Evolutionary conservation across 1,140 invertebrate species (phyloP).

Genomic region (Drosophila tropicalis): DNA sequence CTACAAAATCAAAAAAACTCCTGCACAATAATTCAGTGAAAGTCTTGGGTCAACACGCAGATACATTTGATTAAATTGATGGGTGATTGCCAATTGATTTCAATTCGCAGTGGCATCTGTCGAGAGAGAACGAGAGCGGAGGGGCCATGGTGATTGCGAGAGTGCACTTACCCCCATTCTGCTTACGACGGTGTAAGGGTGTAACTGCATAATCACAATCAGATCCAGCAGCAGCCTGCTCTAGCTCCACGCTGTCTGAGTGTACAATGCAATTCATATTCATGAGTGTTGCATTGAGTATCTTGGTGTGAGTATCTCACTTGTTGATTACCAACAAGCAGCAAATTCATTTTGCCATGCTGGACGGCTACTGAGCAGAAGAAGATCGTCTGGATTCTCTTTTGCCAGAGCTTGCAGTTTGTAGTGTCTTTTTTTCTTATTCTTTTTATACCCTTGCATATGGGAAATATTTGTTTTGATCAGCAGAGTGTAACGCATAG

Average conservation of each 20-base stretch:
- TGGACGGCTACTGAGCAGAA: slow-evolving; percentile 7
- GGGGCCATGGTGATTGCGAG: neutral
- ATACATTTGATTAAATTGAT: neutral
- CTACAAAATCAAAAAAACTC: neutral
- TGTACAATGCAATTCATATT: slow-evolving; percentile 35
- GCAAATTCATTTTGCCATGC: slow-evolving; percentile 75
- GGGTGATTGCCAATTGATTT: neutral
- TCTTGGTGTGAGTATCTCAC: slow-evolving; percentile 51
- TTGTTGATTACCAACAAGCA: slow-evolving; percentile 76
- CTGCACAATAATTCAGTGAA: no score
- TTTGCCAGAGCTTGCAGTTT: neutral
- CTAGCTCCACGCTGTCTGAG: slow-evolving; percentile 72
- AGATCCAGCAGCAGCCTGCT: slow-evolving; percentile 24
- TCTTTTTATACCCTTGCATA: no score
- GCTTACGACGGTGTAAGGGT: slow-evolving; percentile 4
- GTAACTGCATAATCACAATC: slow-evolving; percentile 39
- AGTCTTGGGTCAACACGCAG: no score
- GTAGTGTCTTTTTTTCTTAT: no score
- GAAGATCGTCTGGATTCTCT: neutral
- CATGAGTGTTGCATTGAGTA: slow-evolving; percentile 38
- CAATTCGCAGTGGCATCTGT: neutral
- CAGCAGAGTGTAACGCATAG: no score
- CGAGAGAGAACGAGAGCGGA: neutral
- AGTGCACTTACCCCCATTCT: slow-evolving; percentile 24
- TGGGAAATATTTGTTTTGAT: no score